Percentiles rank a stretch among this genome's conserved stretches.
phyloP scores from a whole-genome alignment of 1,140 invertebrate species.

The Drosophila persimilis region DNA sequence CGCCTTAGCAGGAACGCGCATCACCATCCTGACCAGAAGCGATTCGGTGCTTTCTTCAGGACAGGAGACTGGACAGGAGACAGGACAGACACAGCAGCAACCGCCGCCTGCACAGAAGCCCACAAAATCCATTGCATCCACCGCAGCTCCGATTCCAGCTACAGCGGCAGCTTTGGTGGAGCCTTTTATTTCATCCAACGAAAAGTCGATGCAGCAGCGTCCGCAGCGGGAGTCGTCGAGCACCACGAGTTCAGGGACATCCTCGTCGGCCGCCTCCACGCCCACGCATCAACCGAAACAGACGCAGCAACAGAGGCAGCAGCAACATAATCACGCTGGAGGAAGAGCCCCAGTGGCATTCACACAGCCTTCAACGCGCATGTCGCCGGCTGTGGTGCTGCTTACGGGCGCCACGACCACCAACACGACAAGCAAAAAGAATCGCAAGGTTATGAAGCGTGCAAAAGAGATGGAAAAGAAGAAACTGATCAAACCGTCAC shows the following conservation, averaged over 20 bases:
- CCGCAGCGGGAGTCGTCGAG: conserved; percentile 21
- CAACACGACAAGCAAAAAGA: conserved; percentile 39
- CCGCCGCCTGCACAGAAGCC: conserved; percentile 27
- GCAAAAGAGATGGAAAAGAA: conserved; percentile 66
- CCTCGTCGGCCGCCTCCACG: conserved; percentile 65
- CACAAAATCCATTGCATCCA: conserved; percentile 38
- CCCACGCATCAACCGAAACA: conserved; percentile 51
- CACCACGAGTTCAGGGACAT: conserved; percentile 47
- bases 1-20: conserved; percentile 23
- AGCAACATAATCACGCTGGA: conserved; percentile 2
- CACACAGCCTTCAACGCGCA: neutral
- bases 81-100: conserved; percentile 1
- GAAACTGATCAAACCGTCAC: conserved; percentile 45
- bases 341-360: neutral
- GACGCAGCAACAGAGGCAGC: conserved; percentile 1
- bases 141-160: conserved; percentile 7
- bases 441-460: conserved; percentile 55
- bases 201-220: conserved; percentile 1
- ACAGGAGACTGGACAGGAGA: neutral
- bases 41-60: conserved; percentile 28
- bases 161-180: neutral
- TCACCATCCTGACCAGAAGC: conserved; percentile 48
- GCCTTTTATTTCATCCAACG: too few relatives aligned
- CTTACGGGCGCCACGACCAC: conserved; percentile 22
- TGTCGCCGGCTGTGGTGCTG: conserved; percentile 29